phyloP scores from a whole-genome alignment of 2,113 vertebrate genomes.

The Neolamprologus caudopunctatus region DNA sequence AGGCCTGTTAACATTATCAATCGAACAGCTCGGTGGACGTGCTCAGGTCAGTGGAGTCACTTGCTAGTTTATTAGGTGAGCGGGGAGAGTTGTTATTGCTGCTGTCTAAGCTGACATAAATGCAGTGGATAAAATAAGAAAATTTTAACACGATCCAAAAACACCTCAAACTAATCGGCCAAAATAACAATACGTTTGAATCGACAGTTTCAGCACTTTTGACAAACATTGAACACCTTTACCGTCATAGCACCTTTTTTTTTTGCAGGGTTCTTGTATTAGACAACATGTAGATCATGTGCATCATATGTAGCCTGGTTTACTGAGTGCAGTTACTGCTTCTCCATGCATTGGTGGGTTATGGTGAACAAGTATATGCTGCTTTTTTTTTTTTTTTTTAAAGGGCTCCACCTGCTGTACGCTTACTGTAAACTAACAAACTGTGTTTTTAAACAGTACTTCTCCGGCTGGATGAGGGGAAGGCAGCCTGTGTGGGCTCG shows the following conservation, averaged over 20 bases:
- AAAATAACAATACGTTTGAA: background rate
- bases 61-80: background rate
- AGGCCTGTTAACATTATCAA: background rate
- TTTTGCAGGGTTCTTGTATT: background rate
- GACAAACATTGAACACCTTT: background rate
- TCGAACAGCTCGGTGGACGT: rapidly evolving
- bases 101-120: background rate
- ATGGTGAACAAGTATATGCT: background rate
- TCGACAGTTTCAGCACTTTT: background rate
- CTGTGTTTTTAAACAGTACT: slow-evolving; percentile 67
- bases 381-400: background rate
- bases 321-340: background rate
- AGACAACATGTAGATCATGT: background rate
- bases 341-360: background rate
- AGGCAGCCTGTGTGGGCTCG: slow-evolving; percentile 75
- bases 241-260: background rate
- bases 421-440: background rate
- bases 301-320: background rate
- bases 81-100: background rate
- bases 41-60: background rate
- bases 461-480: slow-evolving; percentile 74
- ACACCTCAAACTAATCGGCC: background rate
- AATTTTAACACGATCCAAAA: background rate
- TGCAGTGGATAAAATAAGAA: background rate
- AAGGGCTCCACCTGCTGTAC: slow-evolving; percentile 43